Percentiles rank a stretch among this genome's conserved stretches.
phyloP scores from a whole-genome alignment of 1,140 invertebrate species.

The Drosophila melanogaster region Release_6_plus_ISO1_MT NT_037436.4:10211501-10212000 shows the following conservation, averaged over 20 bases:
- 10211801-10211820: slow-evolving; percentile 78
- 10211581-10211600: slow-evolving; percentile 69
- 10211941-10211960: slow-evolving; percentile 78
- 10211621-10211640: slow-evolving; percentile 48
- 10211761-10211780: slow-evolving; percentile 25
- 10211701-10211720: slow-evolving; percentile 79
- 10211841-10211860: slow-evolving; percentile 9
- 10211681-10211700: slow-evolving; percentile 17
- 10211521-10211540: slow-evolving; percentile 79
- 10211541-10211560: slow-evolving; percentile 65
- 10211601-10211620: slow-evolving; percentile 80
- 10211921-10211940: slow-evolving; percentile 50
- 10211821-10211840: slow-evolving; percentile 40
- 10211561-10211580: slow-evolving; percentile 42
- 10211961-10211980: slow-evolving; percentile 64
- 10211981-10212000: slow-evolving; percentile 42
- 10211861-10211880: slow-evolving; percentile 43
- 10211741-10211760: slow-evolving; percentile 38
- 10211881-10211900: slow-evolving; percentile 66
- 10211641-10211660: slow-evolving; percentile 72
- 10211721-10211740: slow-evolving; percentile 48
- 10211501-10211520: slow-evolving; percentile 82
- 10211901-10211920: slow-evolving; percentile 63
- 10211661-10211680: slow-evolving; percentile 45
- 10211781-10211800: slow-evolving; percentile 64